Evolutionary conservation across 2,113 vertebrate genomes (phyloP), one percentile per base, ranked within the genome.

Genomic region (Anser brachyrhynchus): DNA sequence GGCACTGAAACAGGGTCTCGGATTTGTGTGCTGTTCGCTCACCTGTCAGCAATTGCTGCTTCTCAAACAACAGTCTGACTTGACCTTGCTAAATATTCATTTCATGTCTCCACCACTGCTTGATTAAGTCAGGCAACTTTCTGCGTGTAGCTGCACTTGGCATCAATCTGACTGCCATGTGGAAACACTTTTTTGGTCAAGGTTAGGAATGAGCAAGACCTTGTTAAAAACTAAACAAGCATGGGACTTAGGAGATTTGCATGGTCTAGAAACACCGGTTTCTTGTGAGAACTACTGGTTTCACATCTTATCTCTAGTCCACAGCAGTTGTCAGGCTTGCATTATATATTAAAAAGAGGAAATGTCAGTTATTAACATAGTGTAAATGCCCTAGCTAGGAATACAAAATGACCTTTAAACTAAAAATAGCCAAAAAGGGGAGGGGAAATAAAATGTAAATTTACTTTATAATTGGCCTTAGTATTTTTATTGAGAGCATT

Each of bases 291-390:
- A 79, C 70, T 91, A 29, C 69, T 85, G 79, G 84, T 94, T 88
- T 97, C 82, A 66, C 35, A n/a, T 94, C 91, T 97, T 96, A 95
- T 88, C 95, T 98, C 59, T 19, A 66, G 80, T 55, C 88, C 22
- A 7, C 94, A 97, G 97, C 61, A 84, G 51, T 71, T 77, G 84
- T 92, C 91, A 93, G 44, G 73, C 49, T 95, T 91, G 87, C 74
- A 46, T 91, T 97, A 88, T 87, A 65, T 87, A 87, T 97, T 89
- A 95, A 54, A 59, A 96, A 93, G 88, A 97, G 92, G 96, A 98
- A 98, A 96, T 97, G 96, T 94, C 97, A 92, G 96, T 96, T 97
- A 95, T 96, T 97, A 97, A 92, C 35, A 73, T 96, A 87, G 88
- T 84, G 31, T 93, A 96, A 97, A 87, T 95, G 95, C 81, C 76